A percentile compares a stretch with the other conserved stretches of the same genome.
These are phyloP conservation scores for Phocoena sinus DNA, from an alignment of 2,113 vertebrate genomes.

Conservation along the genomic window DNA sequence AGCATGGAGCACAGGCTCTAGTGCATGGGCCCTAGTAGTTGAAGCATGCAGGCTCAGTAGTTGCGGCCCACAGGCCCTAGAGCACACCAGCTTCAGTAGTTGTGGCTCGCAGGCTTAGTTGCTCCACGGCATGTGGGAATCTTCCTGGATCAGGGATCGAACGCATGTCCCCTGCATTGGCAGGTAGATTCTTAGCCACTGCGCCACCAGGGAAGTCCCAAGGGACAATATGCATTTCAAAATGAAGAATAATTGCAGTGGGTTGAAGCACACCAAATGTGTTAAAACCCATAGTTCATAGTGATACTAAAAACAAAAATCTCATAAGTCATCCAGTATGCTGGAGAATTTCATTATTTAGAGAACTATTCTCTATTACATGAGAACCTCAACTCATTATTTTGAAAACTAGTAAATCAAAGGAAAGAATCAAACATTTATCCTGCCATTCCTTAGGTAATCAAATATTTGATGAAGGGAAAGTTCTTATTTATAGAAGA, in stretches of 20 bases:
- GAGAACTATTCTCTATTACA: neutral
- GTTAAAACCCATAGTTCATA: neutral
- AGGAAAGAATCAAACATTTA: neutral
- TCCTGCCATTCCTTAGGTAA: neutral
- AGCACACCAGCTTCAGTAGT: too few relatives aligned
- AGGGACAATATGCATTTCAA: neutral
- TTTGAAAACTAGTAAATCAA: slow-evolving; percentile 6
- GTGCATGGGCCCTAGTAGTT: too few relatives aligned
- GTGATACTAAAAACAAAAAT: neutral
- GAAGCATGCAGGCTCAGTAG: too few relatives aligned
- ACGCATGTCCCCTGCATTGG: too few relatives aligned
- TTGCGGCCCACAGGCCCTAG: too few relatives aligned
- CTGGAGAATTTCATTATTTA: neutral
- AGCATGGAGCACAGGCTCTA: too few relatives aligned
- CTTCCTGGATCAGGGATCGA: too few relatives aligned
- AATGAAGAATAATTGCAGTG: neutral
- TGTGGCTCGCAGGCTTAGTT: too few relatives aligned
- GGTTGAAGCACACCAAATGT: neutral
- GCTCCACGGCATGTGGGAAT: too few relatives aligned
- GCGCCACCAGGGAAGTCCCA: too few relatives aligned
- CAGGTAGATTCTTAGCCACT: too few relatives aligned
- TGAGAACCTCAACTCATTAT: neutral
- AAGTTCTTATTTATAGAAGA: neutral
- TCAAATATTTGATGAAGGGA: neutral
- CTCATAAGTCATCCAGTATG: neutral